phyloP scores from a whole-genome alignment of 2,113 vertebrate genomes.

The Festucalex cinctus region DNA sequence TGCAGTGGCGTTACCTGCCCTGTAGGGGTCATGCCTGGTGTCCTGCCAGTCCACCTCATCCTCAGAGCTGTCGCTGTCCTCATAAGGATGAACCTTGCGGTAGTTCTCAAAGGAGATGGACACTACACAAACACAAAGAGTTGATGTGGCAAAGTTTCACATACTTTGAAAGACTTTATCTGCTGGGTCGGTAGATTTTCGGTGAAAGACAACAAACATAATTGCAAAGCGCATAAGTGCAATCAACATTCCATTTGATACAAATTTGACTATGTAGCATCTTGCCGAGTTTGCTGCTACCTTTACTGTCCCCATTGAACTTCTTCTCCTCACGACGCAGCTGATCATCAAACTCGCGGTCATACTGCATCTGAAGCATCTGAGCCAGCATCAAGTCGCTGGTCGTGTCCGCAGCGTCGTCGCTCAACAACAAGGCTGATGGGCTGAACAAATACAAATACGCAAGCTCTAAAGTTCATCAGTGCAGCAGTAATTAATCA shows the following conservation, averaged over 20 bases:
- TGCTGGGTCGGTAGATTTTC: too few relatives aligned
- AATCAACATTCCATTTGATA: not conserved
- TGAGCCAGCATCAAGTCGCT: constrained; percentile 94
- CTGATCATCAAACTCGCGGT: constrained; percentile 92
- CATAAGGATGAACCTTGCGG: constrained; percentile 90
- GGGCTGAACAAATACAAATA: constrained; percentile 63
- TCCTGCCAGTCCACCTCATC: constrained; percentile 99
- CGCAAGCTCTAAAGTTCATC: too few relatives aligned
- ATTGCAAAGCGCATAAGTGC: too few relatives aligned
- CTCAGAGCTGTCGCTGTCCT: constrained; percentile 92
- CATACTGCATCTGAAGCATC: constrained; percentile 98
- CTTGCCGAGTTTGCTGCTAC: constrained; percentile 49
- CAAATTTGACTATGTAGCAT: not conserved
- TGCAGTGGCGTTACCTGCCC: constrained; percentile 75
- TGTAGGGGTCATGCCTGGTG: constrained; percentile 89
- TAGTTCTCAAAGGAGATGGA: constrained; percentile 99
- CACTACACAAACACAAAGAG: constrained; percentile 68
- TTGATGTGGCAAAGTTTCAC: not conserved
- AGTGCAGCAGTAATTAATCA: too few relatives aligned
- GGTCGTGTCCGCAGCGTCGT: constrained; percentile 79
- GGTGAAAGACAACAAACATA: too few relatives aligned
- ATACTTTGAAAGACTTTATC: too few relatives aligned
- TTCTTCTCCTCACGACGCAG: constrained; percentile 92
- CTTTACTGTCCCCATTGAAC: constrained; percentile 97
- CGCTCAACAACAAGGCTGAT: constrained; percentile 67